These are phyloP conservation scores for Thalassophryne amazonica DNA, from an alignment of 2,797 vertebrate species.

Conservation along the genomic window DNA sequence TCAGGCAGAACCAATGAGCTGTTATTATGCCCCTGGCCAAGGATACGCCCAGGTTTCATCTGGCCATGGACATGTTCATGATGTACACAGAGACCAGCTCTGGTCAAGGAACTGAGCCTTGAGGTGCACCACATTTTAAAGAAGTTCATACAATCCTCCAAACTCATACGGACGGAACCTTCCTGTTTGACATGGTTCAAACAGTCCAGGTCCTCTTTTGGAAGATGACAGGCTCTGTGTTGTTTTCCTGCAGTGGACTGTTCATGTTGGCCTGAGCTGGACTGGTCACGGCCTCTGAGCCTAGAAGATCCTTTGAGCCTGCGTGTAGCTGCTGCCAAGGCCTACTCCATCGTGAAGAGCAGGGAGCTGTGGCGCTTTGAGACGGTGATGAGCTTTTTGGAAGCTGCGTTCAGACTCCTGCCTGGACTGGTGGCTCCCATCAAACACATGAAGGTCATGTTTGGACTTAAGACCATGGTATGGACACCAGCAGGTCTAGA, in stretches of 20 bases:
- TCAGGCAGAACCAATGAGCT: too few species aligned
- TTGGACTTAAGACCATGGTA: slow-evolving; percentile 79
- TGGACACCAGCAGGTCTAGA: too few species aligned
- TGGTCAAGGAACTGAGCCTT: too few species aligned
- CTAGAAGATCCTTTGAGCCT: slow-evolving; percentile 61
- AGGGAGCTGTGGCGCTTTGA: slow-evolving; percentile 60
- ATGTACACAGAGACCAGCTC: too few species aligned
- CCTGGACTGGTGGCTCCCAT: slow-evolving; percentile 68
- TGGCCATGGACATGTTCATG: too few species aligned
- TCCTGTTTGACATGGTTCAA: too few species aligned
- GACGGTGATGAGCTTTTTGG: slow-evolving; percentile 55
- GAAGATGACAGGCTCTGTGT: neutral
- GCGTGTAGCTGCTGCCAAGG: slow-evolving; percentile 59
- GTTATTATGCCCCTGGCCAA: too few species aligned
- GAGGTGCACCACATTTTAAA: too few species aligned
- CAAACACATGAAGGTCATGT: slow-evolving; percentile 81
- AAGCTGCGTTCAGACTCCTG: slow-evolving; percentile 50
- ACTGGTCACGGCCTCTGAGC: slow-evolving; percentile 46
- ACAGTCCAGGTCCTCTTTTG: too few species aligned
- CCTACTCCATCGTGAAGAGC: slow-evolving; percentile 51
- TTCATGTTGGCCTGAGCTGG: slow-evolving; percentile 54
- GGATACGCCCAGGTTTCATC: too few species aligned
- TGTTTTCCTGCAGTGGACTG: slow-evolving; percentile 47
- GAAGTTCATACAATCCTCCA: too few species aligned
- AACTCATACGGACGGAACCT: too few species aligned